Evolutionary conservation across 2,888 invertebrate species (phyloP), one percentile per base, ranked within the genome.

Genomic region (Agrochola lychnidis): DNA sequence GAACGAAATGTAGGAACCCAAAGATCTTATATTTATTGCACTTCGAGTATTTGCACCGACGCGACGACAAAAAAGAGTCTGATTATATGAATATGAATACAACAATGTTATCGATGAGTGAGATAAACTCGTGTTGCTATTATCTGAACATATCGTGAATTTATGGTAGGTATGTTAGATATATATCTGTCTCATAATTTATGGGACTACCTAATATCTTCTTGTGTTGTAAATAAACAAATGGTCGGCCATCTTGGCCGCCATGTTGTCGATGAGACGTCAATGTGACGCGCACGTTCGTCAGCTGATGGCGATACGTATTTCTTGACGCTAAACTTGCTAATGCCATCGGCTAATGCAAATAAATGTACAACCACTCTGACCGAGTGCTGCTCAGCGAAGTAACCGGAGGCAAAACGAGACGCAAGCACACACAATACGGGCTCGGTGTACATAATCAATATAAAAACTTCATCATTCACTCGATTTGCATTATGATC

Each of bases 211-310:
- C 73, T 42, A 75, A 42, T 73, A 71, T 59, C 88, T 88, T 83
- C 88, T 88, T 83, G 82, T 89, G 89, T 91, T 92, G 94, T 94
- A 95, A 94, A 94, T 93, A 95, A 95, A 94, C 93, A 94, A 92
- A 90, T 85, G 84, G 79, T 84, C 92, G 78, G 93, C 94, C 94
- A 95, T 95, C 79, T 94, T 95, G 92, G 86, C 92, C 86, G 94
- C 95, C 95, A 95, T 96, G 85, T 93, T 95, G 89, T 90, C 86
- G 88, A 89, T 85, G 82, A 90, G 87, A 93, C 93, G 93, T 94
- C 93, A 92, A 90, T 83, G 88, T 95, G 95, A 96, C 95, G 95
- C 88, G 87, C 71, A 77, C 82, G 75, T 77, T 83, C 90, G 91
- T 94, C 95, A 94, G 95, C 93, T 94, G 95, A 94, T 94, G 82